Conservation (phyloP, 2,113 vertebrate genomes). For the Myotis lucifugus region DNA sequence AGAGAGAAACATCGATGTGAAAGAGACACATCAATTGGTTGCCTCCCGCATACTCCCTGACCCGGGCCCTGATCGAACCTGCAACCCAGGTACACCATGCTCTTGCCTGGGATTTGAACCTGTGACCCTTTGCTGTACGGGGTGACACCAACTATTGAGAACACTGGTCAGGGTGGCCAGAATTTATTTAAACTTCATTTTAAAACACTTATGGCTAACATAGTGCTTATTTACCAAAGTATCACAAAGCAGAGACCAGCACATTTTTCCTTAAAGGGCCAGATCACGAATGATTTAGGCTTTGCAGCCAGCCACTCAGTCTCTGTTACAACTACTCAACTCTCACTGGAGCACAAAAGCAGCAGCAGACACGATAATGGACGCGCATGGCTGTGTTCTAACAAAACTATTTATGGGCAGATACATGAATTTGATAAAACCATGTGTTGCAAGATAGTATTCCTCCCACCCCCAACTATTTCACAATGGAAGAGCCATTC, state of each 20-base stretch:
- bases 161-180: neutral
- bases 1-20: too few species aligned
- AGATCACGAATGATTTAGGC: neutral
- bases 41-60: too few species aligned
- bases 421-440: neutral
- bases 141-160: too few species aligned
- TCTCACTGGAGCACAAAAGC: neutral
- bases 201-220: neutral
- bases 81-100: too few species aligned
- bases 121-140: too few species aligned
- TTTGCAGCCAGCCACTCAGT: neutral
- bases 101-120: too few species aligned
- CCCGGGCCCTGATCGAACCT: too few species aligned
- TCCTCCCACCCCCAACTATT: neutral
- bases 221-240: neutral
- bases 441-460: neutral
- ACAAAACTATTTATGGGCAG: neutral
- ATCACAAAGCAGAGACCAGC: neutral
- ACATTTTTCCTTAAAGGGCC: neutral
- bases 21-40: too few species aligned
- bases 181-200: slow-evolving; percentile 43
- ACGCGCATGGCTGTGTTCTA: neutral
- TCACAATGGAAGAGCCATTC: slow-evolving; percentile 3
- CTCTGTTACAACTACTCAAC: neutral
- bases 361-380: neutral